Conservation (phyloP, 1,140 invertebrate genomes). For the Nasonia longicornis region DNA sequence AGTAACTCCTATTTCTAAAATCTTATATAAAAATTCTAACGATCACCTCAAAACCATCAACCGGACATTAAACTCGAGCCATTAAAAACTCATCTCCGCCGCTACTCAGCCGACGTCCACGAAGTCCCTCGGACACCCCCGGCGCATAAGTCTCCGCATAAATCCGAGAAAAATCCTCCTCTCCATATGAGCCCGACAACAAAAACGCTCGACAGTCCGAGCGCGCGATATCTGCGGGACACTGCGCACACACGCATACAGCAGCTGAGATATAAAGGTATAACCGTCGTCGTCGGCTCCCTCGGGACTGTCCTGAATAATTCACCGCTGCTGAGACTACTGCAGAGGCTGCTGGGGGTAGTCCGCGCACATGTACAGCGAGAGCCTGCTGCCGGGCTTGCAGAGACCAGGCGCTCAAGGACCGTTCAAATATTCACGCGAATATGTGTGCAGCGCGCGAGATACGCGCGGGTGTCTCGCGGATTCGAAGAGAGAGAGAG, state of each 20-base stretch:
- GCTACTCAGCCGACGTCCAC: neutral
- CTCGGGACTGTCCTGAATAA: conserved; percentile 65
- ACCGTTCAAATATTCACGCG: conserved; percentile 68
- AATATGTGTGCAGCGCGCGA: conserved; percentile 7
- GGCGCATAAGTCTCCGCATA: neutral
- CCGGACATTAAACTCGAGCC: neutral
- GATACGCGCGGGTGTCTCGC: conserved; percentile 24
- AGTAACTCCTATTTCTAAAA: no score
- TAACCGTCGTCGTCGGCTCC: conserved; percentile 51
- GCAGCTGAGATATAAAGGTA: conserved; percentile 6
- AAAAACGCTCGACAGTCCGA: neutral
- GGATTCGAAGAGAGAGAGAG: neutral
- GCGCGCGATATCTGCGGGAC: conserved; percentile 8
- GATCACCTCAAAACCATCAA: no score
- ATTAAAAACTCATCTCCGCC: neutral
- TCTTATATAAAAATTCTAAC: no score
- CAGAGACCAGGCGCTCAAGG: conserved; percentile 62
- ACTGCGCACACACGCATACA: neutral
- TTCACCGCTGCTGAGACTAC: conserved; percentile 65
- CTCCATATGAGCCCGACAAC: neutral
- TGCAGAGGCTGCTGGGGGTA: conserved; percentile 55
- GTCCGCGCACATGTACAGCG: neutral
- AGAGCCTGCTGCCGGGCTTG: conserved; percentile 38
- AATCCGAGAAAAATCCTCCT: neutral
- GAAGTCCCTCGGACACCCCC: neutral